These are phyloP conservation scores for Urosaurus nigricauda DNA, from an alignment of 2,797 vertebrate species.

Conservation along the genomic window DNA sequence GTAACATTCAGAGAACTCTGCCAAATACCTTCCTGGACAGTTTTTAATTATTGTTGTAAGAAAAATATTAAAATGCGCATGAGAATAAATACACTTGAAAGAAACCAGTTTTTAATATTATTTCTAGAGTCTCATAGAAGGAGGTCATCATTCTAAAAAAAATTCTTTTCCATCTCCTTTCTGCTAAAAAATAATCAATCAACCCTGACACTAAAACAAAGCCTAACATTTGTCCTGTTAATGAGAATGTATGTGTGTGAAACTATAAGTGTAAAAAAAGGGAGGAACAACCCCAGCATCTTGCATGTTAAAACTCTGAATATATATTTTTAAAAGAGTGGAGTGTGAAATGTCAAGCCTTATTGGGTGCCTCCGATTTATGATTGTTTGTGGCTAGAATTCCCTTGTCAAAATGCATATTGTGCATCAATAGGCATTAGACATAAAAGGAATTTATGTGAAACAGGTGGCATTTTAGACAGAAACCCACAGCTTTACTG, in stretches of 20 bases:
- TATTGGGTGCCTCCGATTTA: background rate
- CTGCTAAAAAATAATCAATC: background rate
- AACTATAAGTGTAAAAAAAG: background rate
- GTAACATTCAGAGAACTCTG: background rate
- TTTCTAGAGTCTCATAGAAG: background rate
- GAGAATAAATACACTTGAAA: background rate
- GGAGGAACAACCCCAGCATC: background rate
- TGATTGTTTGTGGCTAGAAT: background rate
- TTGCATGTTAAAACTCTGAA: background rate
- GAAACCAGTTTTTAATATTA: background rate
- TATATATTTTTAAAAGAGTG: background rate
- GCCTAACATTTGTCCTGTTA: background rate
- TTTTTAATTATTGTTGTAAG: background rate
- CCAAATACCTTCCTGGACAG: background rate
- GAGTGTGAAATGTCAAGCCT: background rate
- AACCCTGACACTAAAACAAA: background rate
- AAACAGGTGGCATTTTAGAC: constrained; percentile 28
- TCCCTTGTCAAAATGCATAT: background rate
- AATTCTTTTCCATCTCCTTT: background rate
- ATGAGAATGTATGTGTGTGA: background rate
- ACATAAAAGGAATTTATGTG: constrained; percentile 9
- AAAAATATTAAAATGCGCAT: background rate
- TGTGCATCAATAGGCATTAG: background rate
- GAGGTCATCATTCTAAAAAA: background rate
- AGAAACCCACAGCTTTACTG: background rate